Conservation (phyloP, 2,113 vertebrate species). For the Piprites chloris region DNA sequence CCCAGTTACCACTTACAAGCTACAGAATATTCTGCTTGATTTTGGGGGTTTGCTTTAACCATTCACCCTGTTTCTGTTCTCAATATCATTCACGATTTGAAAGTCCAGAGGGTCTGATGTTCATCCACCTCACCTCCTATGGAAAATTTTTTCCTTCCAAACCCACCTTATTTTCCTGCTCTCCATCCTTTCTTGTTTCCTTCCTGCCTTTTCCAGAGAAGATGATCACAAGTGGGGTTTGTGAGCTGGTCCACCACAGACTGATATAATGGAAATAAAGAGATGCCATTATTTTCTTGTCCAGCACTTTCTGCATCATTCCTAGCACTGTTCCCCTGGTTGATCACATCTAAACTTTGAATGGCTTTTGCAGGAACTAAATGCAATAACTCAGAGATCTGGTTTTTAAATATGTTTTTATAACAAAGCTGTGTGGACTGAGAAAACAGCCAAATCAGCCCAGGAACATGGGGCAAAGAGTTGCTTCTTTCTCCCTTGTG, state of each 20-base stretch:
- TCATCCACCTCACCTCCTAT: accelerated
- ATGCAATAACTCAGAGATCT: background rate
- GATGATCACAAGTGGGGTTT: background rate
- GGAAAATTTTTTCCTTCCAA: background rate
- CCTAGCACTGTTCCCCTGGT: background rate
- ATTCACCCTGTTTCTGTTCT: background rate
- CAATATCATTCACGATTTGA: background rate
- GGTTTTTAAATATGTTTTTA: background rate
- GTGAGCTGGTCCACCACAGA: background rate
- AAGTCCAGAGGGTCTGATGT: background rate
- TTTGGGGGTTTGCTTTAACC: background rate
- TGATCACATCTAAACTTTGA: background rate
- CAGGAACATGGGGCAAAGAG: background rate
- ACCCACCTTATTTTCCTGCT: background rate
- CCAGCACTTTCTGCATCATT: background rate
- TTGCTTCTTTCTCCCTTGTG: background rate
- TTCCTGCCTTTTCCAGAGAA: background rate
- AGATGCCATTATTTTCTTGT: background rate
- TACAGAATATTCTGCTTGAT: background rate
- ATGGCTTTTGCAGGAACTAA: background rate
- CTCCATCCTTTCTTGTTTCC: background rate
- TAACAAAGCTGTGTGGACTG: background rate
- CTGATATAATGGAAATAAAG: background rate
- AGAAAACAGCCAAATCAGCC: background rate
- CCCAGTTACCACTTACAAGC: background rate